Base-by-base conservation (phyloP, 2,888 invertebrate species). In the Pyrrhia umbra region DNA sequence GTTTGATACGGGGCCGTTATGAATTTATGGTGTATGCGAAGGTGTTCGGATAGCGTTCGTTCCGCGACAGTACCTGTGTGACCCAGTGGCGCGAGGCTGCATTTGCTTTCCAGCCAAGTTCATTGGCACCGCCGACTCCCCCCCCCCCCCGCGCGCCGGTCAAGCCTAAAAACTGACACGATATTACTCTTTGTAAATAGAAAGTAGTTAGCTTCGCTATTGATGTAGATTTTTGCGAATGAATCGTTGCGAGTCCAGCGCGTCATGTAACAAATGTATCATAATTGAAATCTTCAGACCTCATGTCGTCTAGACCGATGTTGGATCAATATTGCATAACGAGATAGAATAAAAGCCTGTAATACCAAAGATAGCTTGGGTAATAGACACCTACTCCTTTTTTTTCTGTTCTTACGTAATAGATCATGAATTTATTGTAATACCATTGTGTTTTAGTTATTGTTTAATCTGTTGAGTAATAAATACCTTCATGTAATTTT, bases 51-150 rank as follows among this genome's bases (percentile, higher is more conserved):
- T 85, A 85, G 75, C 79, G 81, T 82, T 85, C 81, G 87, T 88
- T 87, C 83, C 84, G 85, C 84, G 86, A 85, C 88, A 83, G 83
- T 88, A 88, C 88, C 84, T 86, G 85, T 87, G 85, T 92, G 91
- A 92, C 92, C 92, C 88, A 91, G 89, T 92, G 82, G 85, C 85
- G 85, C 84, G 84, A 88, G 84, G 84, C 86, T 88, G 88, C 86
- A 87, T 88, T 90, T 89, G 90, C 92, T 92, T 92, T 92, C 92
- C 91, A 90, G 85, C 85, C 88, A 91, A 93, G 93, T 93, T 93
- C 93, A 92, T 93, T 92, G 92, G 91, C 92, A 92, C 87, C 80
- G 77, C 66, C 59, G 46, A 61, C 81, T 76, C 80, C 79, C 69
- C 78, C 80, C 79, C 69, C 78, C 77, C 72, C 82, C 71, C 79